phyloP scores from a whole-genome alignment of 2,888 invertebrate species.

The Camponotus fellah region DNA sequence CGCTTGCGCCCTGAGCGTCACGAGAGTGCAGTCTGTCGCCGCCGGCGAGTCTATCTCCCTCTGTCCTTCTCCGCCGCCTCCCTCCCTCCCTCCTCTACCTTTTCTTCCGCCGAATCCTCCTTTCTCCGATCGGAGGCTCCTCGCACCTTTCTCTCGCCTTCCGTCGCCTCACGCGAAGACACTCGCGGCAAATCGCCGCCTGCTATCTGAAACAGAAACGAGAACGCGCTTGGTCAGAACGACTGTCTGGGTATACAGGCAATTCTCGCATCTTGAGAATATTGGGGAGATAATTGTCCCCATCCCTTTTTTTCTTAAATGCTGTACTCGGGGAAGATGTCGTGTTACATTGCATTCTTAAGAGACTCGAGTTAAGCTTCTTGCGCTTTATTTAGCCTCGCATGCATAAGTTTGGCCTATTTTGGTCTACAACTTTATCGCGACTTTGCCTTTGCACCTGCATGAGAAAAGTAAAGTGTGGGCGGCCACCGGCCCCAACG shows the following conservation, averaged over 20 bases:
- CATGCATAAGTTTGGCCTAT: slow-evolving; percentile 33
- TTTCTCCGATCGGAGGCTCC: slow-evolving; percentile 40
- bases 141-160: slow-evolving; percentile 3
- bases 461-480: slow-evolving; percentile 50
- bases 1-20: slow-evolving; percentile 77
- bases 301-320: background rate
- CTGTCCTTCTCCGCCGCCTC: slow-evolving; percentile 61
- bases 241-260: background rate
- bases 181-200: slow-evolving; percentile 20
- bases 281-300: background rate
- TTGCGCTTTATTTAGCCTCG: slow-evolving; percentile 26
- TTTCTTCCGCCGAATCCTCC: slow-evolving; percentile 52
- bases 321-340: background rate
- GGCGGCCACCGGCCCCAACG: slow-evolving; percentile 71
- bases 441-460: slow-evolving; percentile 47
- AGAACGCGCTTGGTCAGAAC: slow-evolving; percentile 3
- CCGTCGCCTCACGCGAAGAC: slow-evolving; percentile 62
- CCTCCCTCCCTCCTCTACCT: slow-evolving; percentile 48
- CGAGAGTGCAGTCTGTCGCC: slow-evolving; percentile 75
- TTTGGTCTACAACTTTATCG: slow-evolving; percentile 31
- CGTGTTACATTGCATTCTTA: slow-evolving; percentile 8
- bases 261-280: slow-evolving; percentile 13
- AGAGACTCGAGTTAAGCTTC: slow-evolving; percentile 2
- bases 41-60: slow-evolving; percentile 63
- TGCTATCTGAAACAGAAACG: slow-evolving; percentile 56